Conservation (phyloP, 2,797 vertebrate genomes). For the Chelonia mydas region DNA sequence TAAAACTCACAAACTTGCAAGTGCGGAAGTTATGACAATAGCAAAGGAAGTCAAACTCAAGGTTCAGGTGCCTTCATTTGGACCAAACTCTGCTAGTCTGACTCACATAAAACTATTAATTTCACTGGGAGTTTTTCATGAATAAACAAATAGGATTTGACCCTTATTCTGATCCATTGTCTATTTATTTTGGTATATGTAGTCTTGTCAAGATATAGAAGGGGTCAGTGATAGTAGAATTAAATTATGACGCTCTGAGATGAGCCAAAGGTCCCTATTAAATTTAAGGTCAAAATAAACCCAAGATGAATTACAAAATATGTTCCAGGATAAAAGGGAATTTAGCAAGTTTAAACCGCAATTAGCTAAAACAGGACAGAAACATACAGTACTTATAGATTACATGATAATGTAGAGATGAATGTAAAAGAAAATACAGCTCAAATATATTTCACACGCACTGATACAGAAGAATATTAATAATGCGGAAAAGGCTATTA, state of each 20-base stretch:
- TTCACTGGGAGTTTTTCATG: background rate
- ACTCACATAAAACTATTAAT: background rate
- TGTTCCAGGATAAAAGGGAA: background rate
- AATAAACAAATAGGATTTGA: background rate
- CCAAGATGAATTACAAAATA: background rate
- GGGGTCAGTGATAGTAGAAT: background rate
- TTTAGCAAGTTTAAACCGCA: background rate
- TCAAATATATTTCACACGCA: fast-evolving
- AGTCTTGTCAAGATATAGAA: background rate
- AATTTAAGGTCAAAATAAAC: background rate
- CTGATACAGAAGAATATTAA: no score
- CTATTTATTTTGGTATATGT: background rate
- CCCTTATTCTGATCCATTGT: background rate
- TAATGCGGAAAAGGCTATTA: no score
- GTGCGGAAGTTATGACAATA: background rate
- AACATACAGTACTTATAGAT: background rate
- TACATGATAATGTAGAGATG: background rate
- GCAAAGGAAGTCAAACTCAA: background rate
- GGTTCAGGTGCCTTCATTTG: background rate
- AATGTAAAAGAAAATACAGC: background rate
- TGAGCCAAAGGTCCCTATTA: background rate
- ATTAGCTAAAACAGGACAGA: background rate
- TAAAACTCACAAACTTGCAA: background rate
- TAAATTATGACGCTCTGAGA: background rate
- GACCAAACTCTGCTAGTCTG: background rate